Base-by-base conservation (phyloP, 2,113 vertebrate genomes). In the Pteruthius melanotis region DNA sequence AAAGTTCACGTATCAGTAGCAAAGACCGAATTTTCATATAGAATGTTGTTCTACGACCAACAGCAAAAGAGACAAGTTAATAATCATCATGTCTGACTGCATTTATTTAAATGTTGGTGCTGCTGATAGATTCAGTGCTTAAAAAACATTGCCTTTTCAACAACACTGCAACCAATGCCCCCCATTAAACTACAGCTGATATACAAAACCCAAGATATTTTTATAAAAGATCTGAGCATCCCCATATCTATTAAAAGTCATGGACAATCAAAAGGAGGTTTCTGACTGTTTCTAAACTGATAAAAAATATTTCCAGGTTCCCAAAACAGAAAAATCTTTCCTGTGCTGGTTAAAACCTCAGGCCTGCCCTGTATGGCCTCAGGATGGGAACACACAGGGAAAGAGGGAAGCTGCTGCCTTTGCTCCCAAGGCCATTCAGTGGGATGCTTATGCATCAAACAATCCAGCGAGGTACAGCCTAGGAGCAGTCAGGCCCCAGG, bases 381-480 rank as follows among this genome's bases (percentile, higher is more conserved):
- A 30, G 52, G 65, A 39, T 18, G 26, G 77, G 56, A 76, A 49
- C 61, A 52, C n/a, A 12, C 7, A 39, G 37, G 27, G 31, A 39
- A 52, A 35, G 60, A 52, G 18, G 15, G 28, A 44, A 47, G 20
- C 22, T 82, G 47, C 31, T 65, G 60, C 68, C 70, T 59, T 47
- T 33, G 53, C 57, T 93, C 28, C 50, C 59, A 45, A 45, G 26
- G 39, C 22, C 52, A 57, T 8, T 35, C 70, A 40, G 23, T 24
- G 42, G 0, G 1, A 28, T 16, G 22, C 5, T 75, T 0, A 2
- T 4, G 17, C 61, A 83, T 37, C 70, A 33, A 82, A 30, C 35
- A 72, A 44, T 7, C 31, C 30, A 57, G 15, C 1, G 5, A 52
- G 37, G 7, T 39, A 42, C 6, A 56, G 40, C 10, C 50, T 54